Evolutionary conservation across 2,888 invertebrate species (phyloP).

Genomic region (Tetranychus truncatus): DNA sequence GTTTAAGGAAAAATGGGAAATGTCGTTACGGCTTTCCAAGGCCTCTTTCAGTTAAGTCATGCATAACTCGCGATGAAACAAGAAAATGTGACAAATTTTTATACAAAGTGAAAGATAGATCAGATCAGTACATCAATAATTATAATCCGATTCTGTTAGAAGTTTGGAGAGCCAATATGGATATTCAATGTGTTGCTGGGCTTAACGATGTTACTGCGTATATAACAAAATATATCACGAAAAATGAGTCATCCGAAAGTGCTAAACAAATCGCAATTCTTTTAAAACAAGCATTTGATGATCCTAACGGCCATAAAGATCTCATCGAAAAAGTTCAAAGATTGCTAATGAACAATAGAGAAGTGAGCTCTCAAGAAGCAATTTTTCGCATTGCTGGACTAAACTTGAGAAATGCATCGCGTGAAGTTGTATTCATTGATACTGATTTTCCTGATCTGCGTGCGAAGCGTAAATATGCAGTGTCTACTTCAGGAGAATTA

Average conservation of each 20-base stretch:
- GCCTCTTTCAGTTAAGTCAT: neutral
- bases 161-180: neutral
- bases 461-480: neutral
- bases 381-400: neutral
- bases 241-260: neutral
- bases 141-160: neutral
- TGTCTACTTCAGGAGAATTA: neutral
- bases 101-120: neutral
- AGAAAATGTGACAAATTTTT: neutral
- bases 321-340: neutral
- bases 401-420: neutral
- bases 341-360: neutral
- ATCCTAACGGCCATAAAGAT: neutral
- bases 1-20: neutral
- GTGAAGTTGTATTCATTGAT: neutral
- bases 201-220: neutral
- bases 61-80: neutral
- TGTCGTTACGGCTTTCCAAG: neutral
- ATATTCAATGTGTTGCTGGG: neutral
- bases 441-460: neutral
- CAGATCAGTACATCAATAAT: neutral
- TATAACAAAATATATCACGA: neutral
- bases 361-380: neutral
- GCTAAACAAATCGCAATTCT: neutral
- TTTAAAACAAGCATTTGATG: neutral